Conservation (phyloP, 1,140 invertebrate genomes). For the Drosophila asahinai region DNA sequence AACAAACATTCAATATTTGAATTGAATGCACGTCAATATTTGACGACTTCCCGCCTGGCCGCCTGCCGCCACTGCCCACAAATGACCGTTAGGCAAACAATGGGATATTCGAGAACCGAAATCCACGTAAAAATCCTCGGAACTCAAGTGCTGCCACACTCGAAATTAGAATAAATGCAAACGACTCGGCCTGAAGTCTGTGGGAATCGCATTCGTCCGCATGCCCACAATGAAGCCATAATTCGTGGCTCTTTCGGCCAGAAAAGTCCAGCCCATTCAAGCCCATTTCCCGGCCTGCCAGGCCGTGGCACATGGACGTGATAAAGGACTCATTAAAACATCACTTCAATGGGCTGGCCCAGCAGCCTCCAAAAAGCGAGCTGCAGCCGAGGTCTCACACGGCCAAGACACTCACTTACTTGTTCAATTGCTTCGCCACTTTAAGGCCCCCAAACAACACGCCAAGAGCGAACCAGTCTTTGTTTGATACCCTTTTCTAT, state of each 20-base stretch:
- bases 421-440: conserved; percentile 82
- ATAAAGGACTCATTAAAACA: conserved; percentile 84
- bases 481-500: conserved; percentile 50
- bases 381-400: conserved; percentile 14
- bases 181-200: conserved; percentile 26
- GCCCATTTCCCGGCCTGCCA: conserved; percentile 32
- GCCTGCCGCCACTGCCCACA: background rate
- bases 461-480: conserved; percentile 63
- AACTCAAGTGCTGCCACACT: conserved; percentile 63
- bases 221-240: conserved; percentile 73
- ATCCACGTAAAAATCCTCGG: conserved; percentile 30
- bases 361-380: conserved; percentile 67
- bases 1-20: conserved; percentile 60
- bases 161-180: conserved; percentile 75
- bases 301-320: conserved; percentile 67
- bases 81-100: conserved; percentile 67
- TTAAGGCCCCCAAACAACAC: conserved; percentile 66
- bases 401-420: conserved; percentile 65
- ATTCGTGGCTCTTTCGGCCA: conserved; percentile 52
- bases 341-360: conserved; percentile 79
- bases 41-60: conserved; percentile 36
- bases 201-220: conserved; percentile 51
- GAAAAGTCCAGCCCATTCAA: conserved; percentile 32
- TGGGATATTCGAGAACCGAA: conserved; percentile 17
- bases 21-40: conserved; percentile 79